These are phyloP conservation scores for Eubucco bourcierii DNA, from an alignment of 2,113 vertebrate species.

Conservation along the genomic window DNA sequence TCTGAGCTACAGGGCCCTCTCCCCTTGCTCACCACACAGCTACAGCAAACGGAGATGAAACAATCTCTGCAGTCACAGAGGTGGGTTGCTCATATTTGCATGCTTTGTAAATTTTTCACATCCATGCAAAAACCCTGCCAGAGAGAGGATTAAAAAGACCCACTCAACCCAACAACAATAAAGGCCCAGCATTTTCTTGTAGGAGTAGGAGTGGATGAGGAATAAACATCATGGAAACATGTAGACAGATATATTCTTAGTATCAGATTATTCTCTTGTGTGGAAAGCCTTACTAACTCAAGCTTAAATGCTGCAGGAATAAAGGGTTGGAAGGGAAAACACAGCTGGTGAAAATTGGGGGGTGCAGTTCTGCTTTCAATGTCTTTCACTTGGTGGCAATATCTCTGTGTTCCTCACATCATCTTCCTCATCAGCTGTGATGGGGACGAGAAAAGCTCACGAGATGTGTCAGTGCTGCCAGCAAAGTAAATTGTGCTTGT, in stretches of 20 bases:
- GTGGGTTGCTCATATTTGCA: neutral
- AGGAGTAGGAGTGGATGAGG: neutral
- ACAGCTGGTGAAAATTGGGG: constrained; percentile 75
- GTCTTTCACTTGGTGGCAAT: constrained; percentile 53
- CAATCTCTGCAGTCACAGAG: neutral
- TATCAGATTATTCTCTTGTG: constrained; percentile 50
- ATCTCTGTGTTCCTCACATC: constrained; percentile 59
- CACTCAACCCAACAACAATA: constrained; percentile 41
- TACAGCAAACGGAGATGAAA: constrained; percentile 11
- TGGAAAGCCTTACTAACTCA: constrained; percentile 65
- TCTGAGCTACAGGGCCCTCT: constrained; percentile 10
- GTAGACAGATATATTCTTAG: constrained; percentile 50
- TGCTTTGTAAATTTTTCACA: constrained; percentile 41
- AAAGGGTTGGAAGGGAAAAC: constrained; percentile 72
- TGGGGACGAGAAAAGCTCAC: constrained; percentile 50
- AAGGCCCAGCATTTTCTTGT: neutral
- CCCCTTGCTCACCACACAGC: neutral
- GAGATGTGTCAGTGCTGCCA: constrained; percentile 53
- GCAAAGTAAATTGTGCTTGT: constrained; percentile 58
- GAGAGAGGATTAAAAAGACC: constrained; percentile 21
- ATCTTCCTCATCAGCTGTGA: constrained; percentile 60
- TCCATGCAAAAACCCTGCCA: constrained; percentile 36
- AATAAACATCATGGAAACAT: constrained; percentile 62
- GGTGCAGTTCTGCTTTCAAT: constrained; percentile 37
- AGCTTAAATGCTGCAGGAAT: constrained; percentile 54